Percentiles rank a stretch among this genome's conserved stretches.
phyloP scores from a whole-genome alignment of 2,113 vertebrate species.

The Camarhynchus parvulus region DNA sequence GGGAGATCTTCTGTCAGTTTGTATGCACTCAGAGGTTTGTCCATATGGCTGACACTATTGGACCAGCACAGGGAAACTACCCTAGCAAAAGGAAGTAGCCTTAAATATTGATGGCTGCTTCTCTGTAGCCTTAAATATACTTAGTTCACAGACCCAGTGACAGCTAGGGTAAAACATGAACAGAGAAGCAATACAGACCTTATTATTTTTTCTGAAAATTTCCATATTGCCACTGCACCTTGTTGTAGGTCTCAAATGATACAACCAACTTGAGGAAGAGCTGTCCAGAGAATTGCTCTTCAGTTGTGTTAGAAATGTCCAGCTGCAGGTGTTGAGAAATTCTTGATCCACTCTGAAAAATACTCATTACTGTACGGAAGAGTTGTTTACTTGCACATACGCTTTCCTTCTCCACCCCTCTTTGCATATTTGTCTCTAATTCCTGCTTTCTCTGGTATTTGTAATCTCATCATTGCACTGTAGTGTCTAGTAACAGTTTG shows the following conservation, averaged over 20 bases:
- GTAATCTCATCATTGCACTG: conserved; percentile 48
- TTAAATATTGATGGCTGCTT: neutral
- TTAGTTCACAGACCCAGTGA: neutral
- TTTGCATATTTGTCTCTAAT: conserved; percentile 7
- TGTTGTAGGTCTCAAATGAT: neutral
- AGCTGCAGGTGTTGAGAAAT: neutral
- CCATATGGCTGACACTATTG: neutral
- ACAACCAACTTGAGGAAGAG: neutral
- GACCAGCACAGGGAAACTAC: neutral
- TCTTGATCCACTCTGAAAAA: conserved; percentile 10
- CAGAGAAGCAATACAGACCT: conserved; percentile 7
- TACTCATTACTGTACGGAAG: neutral
- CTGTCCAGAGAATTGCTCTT: conserved; percentile 2
- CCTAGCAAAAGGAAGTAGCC: conserved; percentile 14
- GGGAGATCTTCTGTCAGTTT: neutral
- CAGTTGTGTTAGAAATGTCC: neutral
- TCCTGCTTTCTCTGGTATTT: conserved; percentile 9
- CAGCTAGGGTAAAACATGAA: neutral
- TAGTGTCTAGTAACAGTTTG: conserved; percentile 40
- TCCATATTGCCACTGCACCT: neutral
- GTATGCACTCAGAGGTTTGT: conserved; percentile 20
- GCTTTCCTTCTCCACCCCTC: neutral
- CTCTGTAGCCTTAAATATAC: neutral
- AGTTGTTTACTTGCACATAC: conserved; percentile 46
- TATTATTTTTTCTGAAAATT: neutral